A percentile compares a stretch with the other conserved stretches of the same genome.
Evolutionary conservation across 2,888 invertebrate species (phyloP).

Genomic region (Lasioglossum pauxillum): DNA sequence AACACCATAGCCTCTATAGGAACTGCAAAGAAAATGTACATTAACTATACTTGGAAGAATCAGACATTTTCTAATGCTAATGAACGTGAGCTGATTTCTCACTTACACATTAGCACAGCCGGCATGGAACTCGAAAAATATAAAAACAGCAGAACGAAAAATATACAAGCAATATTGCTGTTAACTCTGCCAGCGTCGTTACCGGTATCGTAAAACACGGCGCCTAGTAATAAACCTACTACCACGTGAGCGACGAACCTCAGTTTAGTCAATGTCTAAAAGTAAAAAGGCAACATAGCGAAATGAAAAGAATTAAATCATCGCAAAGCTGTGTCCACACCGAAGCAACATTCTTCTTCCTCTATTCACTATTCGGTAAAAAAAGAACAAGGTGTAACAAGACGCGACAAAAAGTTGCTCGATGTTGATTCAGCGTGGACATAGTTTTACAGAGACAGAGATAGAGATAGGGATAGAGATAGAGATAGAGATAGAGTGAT

Average conservation of each 20-base stretch:
- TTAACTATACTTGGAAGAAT: background rate
- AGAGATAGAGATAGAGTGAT: background rate
- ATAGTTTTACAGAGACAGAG: background rate
- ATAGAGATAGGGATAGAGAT: too few relatives aligned
- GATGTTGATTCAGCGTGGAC: background rate
- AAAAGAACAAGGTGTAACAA: background rate
- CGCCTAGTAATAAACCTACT: slow-evolving; percentile 86
- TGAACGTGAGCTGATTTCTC: background rate
- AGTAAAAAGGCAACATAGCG: slow-evolving; percentile 3
- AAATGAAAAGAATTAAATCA: background rate
- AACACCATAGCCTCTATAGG: slow-evolving; percentile 91
- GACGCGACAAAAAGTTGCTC: background rate
- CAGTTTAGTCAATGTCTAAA: slow-evolving; percentile 84
- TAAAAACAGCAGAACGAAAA: slow-evolving; percentile 87
- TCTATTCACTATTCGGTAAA: background rate
- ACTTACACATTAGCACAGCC: slow-evolving; percentile 88
- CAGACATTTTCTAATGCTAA: background rate
- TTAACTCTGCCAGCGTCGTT: slow-evolving; percentile 85
- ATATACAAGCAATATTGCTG: slow-evolving; percentile 87
- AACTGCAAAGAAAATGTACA: slow-evolving; percentile 84
- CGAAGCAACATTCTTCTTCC: background rate
- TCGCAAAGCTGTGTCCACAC: background rate
- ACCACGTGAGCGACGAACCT: slow-evolving; percentile 86
- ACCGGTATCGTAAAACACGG: slow-evolving; percentile 87
- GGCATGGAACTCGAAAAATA: slow-evolving; percentile 89